Evolutionary conservation across 2,888 invertebrate species (phyloP).

Genomic region (Eueremaeus valkanovi): DNA sequence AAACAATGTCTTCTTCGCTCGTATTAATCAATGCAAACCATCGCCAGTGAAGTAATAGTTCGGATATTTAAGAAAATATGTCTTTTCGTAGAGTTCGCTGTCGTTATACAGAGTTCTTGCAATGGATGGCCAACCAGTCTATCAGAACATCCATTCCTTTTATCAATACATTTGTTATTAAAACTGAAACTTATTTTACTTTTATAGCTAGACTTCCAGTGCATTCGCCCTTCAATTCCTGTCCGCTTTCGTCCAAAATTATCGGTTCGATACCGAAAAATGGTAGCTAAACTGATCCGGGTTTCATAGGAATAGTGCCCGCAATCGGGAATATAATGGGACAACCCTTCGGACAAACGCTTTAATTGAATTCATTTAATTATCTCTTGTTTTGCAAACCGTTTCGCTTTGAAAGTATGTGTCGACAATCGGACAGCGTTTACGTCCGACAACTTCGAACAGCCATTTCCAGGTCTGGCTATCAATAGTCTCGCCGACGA

Average conservation of each 20-base stretch:
- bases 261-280: constrained; percentile 95
- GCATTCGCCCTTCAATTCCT: constrained; percentile 75
- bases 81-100: constrained; percentile 76
- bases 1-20: no score
- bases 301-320: constrained; percentile 93
- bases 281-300: constrained; percentile 89
- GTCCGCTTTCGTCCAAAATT: constrained; percentile 81
- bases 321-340: constrained; percentile 94
- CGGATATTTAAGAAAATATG: constrained; percentile 91
- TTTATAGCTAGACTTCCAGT: no score
- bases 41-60: constrained; percentile 98
- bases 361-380: no score
- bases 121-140: constrained; percentile 95
- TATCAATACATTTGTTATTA: no score
- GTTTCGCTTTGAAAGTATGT: constrained; percentile 99
- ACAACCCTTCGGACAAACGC: no score
- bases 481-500: constrained; percentile 98
- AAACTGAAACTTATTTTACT: no score
- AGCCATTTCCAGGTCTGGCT: constrained; percentile 98
- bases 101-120: constrained; percentile 91
- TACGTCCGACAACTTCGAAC: constrained; percentile 59
- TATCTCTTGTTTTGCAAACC: no score
- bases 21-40: no score
- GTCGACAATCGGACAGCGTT: constrained; percentile 75
- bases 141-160: constrained; percentile 90